Conservation (phyloP, 2,113 vertebrate species). For the Gobius niger region DNA sequence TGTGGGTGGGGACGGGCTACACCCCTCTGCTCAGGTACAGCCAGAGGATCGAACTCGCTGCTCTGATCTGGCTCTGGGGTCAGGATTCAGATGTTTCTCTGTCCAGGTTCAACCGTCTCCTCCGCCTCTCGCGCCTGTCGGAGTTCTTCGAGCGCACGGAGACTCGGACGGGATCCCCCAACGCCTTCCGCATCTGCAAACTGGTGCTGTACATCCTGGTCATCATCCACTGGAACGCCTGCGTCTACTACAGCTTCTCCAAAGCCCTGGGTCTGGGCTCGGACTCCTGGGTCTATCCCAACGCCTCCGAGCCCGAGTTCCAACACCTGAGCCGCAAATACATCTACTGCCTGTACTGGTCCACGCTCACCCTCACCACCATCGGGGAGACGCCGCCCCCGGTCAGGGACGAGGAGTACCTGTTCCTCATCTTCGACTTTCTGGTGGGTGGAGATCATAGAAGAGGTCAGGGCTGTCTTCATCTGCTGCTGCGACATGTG, state of each 20-base stretch:
- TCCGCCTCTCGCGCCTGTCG: conserved; percentile 91
- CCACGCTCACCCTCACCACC: conserved; percentile 92
- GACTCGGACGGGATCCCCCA: conserved; percentile 91
- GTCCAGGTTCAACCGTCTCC: conserved; percentile 84
- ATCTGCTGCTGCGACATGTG: too few species aligned
- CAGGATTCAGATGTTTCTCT: too few species aligned
- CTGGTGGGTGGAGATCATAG: conserved; percentile 64
- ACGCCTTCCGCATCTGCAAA: conserved; percentile 90
- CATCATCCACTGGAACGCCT: conserved; percentile 98
- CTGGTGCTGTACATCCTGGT: conserved; percentile 92
- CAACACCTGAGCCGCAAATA: conserved; percentile 85
- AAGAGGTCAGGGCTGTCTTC: too few species aligned
- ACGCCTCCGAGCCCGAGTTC: conserved; percentile 86
- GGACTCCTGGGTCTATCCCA: conserved; percentile 95
- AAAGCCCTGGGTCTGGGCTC: conserved; percentile 91
- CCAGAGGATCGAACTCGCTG: too few species aligned
- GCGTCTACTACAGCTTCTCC: conserved; percentile 94
- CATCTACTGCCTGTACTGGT: conserved; percentile 95
- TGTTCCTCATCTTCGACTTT: conserved; percentile 97
- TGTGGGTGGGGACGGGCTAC: conserved; percentile 79
- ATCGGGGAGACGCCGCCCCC: conserved; percentile 94
- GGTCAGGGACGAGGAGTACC: conserved; percentile 88
- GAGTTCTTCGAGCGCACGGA: conserved; percentile 93
- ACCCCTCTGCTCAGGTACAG: conserved; percentile 81
- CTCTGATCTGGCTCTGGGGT: too few species aligned